These are phyloP conservation scores for Gymnothorax javanicus DNA, from an alignment of 2,797 vertebrate genomes.

Conservation along the genomic window DNA sequence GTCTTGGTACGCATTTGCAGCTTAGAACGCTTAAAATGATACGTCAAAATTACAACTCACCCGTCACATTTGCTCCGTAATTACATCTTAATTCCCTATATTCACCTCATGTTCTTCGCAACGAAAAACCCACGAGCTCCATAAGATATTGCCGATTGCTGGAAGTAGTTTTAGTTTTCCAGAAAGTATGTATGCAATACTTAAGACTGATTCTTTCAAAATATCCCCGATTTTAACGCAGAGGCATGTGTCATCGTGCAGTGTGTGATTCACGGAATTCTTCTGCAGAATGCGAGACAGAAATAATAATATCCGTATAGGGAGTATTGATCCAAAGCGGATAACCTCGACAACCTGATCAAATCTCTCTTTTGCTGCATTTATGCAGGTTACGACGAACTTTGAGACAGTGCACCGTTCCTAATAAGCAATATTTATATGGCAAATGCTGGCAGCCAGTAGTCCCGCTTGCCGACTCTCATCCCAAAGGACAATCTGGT, in stretches of 20 bases:
- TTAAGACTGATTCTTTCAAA: constrained; percentile 70
- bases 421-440: constrained; percentile 51
- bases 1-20: neutral
- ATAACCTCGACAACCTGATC: constrained; percentile 39
- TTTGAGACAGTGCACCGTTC: constrained; percentile 65
- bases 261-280: constrained; percentile 71
- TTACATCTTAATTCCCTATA: constrained; percentile 36
- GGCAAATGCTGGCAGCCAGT: constrained; percentile 17
- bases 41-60: constrained; percentile 15
- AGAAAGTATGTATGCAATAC: constrained; percentile 77
- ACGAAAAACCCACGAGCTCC: constrained; percentile 49
- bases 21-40: neutral
- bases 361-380: constrained; percentile 58
- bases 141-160: constrained; percentile 59
- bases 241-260: constrained; percentile 63
- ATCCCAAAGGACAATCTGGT: constrained; percentile 15
- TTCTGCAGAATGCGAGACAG: constrained; percentile 54
- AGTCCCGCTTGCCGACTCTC: constrained; percentile 23
- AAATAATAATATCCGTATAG: constrained; percentile 50
- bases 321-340: constrained; percentile 65
- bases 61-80: neutral
- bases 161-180: constrained; percentile 66
- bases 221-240: constrained; percentile 71
- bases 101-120: constrained; percentile 37
- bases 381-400: constrained; percentile 55